phyloP scores from a whole-genome alignment of 23 tunicate genomes.

The Halocynthia aurantium region DNA sequence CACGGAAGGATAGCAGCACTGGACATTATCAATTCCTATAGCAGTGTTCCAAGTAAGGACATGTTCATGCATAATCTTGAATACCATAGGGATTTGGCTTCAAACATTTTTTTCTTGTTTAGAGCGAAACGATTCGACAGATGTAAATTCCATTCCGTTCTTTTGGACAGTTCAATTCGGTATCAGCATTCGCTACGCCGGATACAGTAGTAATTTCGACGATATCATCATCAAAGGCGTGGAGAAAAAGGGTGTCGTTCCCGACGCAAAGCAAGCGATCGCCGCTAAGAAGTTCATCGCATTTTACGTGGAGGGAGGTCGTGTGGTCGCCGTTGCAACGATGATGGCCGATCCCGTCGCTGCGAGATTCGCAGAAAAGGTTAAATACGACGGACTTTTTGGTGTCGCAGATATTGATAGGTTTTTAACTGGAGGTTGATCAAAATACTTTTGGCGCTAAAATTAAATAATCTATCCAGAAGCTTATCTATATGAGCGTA shows the following conservation, averaged over 20 bases:
- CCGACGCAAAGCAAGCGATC: slow-evolving; percentile 4
- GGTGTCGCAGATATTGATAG: background rate
- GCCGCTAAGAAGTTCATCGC: slow-evolving; percentile 59
- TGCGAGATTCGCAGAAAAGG: slow-evolving; percentile 56
- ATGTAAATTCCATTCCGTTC: slow-evolving; percentile 59
- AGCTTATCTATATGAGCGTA: too few relatives aligned
- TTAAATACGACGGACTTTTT: slow-evolving; percentile 8
- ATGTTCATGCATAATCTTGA: background rate
- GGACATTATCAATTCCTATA: slow-evolving; percentile 27
- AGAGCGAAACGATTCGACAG: background rate
- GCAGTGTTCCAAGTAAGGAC: background rate
- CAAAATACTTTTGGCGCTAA: too few relatives aligned
- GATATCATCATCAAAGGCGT: slow-evolving; percentile 41
- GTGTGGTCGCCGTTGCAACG: slow-evolving; percentile 74
- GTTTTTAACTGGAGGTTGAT: background rate
- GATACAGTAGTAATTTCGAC: slow-evolving; percentile 38
- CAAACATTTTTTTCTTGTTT: background rate
- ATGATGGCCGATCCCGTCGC: slow-evolving; percentile 76
- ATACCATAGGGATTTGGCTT: background rate
- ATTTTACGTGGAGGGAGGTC: slow-evolving; percentile 51
- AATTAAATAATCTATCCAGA: too few relatives aligned
- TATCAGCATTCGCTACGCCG: slow-evolving; percentile 64
- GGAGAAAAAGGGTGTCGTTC: slow-evolving; percentile 5
- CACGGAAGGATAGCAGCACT: slow-evolving; percentile 69
- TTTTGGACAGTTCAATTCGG: slow-evolving; percentile 93